A percentile compares a stretch with the other conserved stretches of the same genome.
Evolutionary conservation across 2,797 vertebrate species (phyloP).

Genomic region (Botia kubotai): DNA sequence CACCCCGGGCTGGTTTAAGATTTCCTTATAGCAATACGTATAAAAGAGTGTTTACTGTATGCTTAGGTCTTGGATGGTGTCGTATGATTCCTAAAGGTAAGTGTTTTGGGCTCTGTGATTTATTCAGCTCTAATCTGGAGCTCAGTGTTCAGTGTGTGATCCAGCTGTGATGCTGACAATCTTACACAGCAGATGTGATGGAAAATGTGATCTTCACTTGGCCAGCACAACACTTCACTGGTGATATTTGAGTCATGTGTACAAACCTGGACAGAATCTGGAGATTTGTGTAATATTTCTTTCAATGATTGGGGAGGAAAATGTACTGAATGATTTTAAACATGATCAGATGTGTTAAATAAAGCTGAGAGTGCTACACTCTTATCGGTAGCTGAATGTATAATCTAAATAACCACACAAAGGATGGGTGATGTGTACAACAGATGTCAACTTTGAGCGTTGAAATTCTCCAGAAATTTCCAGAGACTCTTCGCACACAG

Average conservation of each 20-base stretch:
- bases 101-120: neutral
- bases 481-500: no score
- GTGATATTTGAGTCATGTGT: neutral
- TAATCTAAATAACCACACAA: neutral
- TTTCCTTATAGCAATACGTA: neutral
- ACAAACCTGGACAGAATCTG: neutral
- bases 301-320: no score
- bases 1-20: neutral
- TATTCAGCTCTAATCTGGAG: neutral
- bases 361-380: neutral
- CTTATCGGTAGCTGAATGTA: neutral
- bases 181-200: neutral
- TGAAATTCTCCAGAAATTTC: neutral
- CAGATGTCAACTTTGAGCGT: neutral
- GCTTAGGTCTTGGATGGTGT: neutral
- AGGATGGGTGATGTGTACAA: neutral
- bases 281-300: no score
- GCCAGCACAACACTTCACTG: no score
- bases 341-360: no score
- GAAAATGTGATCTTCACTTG: neutral
- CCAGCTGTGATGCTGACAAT: neutral
- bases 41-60: neutral
- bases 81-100: slow-evolving; percentile 24
- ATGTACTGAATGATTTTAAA: no score
- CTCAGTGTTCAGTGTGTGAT: neutral